A percentile compares a stretch with the other conserved stretches of the same genome.
Conservation (phyloP, 2,797 vertebrate genomes). For the Odontamblyopus rebecca region DNA sequence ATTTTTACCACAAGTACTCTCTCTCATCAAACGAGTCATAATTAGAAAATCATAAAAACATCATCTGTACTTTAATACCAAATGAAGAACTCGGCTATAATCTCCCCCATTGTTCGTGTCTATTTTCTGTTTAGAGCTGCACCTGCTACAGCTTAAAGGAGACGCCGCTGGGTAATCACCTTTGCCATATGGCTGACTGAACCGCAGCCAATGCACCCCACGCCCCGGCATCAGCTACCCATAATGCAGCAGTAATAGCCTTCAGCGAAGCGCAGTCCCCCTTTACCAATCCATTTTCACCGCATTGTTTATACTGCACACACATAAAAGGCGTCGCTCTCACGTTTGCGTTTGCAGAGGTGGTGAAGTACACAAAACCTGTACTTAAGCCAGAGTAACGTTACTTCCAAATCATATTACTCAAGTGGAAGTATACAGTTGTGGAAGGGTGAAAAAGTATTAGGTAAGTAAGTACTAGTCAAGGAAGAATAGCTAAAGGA, state of each 20-base stretch:
- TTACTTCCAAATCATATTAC: no score
- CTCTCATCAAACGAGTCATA: no score
- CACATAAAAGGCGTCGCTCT: neutral
- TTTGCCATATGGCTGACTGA: conserved; percentile 33
- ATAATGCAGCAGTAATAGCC: conserved; percentile 21
- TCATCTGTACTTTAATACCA: neutral
- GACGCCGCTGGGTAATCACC: conserved; percentile 29
- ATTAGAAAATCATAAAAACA: no score
- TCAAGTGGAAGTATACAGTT: no score
- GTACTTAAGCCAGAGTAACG: no score
- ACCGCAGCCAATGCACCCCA: conserved; percentile 24
- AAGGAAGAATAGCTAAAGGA: no score
- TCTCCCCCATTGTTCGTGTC: neutral
- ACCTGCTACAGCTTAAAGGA: conserved; percentile 30
- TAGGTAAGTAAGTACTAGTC: no score
- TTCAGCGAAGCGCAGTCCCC: conserved; percentile 6
- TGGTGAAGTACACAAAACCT: no score
- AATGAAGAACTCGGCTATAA: neutral
- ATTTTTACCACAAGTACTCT: no score
- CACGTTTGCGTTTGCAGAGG: neutral
- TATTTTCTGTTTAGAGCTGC: conserved; percentile 25
- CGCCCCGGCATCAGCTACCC: conserved; percentile 21
- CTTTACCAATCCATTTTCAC: neutral
- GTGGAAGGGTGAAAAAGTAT: no score
- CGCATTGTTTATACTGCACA: neutral